Evolutionary conservation across 2,888 invertebrate genomes (phyloP), one percentile per base, ranked within the genome.

Genomic region (Yponomeuta cagnagella): DNA sequence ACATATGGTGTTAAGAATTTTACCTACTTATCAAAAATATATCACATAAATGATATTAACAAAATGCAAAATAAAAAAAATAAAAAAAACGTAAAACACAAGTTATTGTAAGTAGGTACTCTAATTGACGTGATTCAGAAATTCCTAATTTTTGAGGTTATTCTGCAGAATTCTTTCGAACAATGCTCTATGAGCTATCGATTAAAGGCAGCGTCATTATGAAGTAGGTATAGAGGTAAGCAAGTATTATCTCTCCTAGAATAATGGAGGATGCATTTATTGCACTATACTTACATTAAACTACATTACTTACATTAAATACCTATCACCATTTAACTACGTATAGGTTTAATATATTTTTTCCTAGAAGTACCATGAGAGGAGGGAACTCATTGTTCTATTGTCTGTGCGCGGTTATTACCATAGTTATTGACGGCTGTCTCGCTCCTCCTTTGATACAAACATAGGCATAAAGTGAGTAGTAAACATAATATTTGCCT

Each of bases 311-410:
- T 43, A 43, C 43, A 43, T 43, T 43, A 43, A 43, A 43, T 43
- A 43, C 52, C 52, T 58, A 58, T 65, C 65, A 65, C 33, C 30
- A 65, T 31, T 64, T 58, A 58, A 31, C 52, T 69, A 31, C n/a
- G 48, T 43, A 15, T 68, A 68, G 23, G n/a, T 43, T 43, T 33
- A 37, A 52, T 48, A 68, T 58, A 12, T 75, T 78, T 83, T 88
- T 71, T 86, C 85, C 79, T 74, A 83, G 88, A 88, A 88, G 76
- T 79, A 70, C 73, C 73, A 75, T 73, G 80, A 80, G 82, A 84
- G 85, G 86, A 90, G 89, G 83, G 89, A 89, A 85, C 77, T 79
- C 86, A 89, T 91, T 90, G 91, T 91, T 90, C 89, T 82, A 90
- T 90, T 91, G 91, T 90, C 80, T 82, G 75, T 81, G 79, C 77